Conservation (phyloP, 2,797 vertebrate genomes). For the Phataginus tetradactyla region DNA sequence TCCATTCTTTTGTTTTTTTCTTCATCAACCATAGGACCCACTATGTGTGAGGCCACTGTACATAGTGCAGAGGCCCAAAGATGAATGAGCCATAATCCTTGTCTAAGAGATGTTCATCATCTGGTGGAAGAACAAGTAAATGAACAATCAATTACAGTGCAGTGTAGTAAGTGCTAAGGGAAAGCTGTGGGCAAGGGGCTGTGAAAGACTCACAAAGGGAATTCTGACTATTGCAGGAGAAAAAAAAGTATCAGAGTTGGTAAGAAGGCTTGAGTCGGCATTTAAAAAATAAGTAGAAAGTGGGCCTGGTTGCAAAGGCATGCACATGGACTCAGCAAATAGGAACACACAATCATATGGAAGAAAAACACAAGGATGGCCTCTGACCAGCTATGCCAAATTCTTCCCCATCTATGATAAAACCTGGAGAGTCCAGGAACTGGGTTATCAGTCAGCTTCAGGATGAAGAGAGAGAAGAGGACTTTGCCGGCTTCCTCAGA, state of each 20-base stretch:
- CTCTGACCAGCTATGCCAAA: conserved; percentile 6
- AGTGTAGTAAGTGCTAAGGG: not conserved
- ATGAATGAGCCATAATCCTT: not conserved
- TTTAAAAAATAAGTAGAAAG: conserved; percentile 28
- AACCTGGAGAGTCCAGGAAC: not conserved
- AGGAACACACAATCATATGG: not conserved
- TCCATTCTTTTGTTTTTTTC: not conserved
- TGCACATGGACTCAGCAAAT: not conserved
- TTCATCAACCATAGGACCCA: not conserved
- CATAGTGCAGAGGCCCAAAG: not conserved
- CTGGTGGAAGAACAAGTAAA: not conserved
- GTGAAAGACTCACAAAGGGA: not conserved
- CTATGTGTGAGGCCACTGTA: not conserved
- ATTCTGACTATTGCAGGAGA: not conserved
- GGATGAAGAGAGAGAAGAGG: not conserved
- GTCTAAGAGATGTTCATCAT: not conserved
- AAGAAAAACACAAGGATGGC: not conserved
- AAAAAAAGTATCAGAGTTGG: not conserved
- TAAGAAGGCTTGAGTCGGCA: not conserved
- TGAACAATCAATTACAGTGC: not conserved
- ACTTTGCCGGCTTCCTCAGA: not conserved
- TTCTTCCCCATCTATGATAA: not conserved
- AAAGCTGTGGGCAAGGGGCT: not conserved
- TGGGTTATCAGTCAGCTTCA: not conserved
- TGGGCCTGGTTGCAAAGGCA: not conserved